Evolutionary conservation across 2,888 invertebrate genomes (phyloP), one percentile per base, ranked within the genome.

Genomic region (Sphaerophoria taeniata): DNA sequence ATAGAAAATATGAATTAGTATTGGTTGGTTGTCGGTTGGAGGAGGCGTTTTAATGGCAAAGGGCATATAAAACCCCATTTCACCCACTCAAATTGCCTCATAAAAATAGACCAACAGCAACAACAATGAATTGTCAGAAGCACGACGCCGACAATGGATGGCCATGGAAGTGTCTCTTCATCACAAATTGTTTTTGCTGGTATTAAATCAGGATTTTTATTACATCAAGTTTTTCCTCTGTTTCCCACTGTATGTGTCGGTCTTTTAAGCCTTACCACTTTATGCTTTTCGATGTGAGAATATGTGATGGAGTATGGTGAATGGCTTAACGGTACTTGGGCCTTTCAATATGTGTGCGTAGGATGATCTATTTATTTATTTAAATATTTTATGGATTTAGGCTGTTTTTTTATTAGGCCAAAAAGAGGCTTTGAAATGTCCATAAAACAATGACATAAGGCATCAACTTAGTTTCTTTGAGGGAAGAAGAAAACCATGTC

Each of bases 341-440:
- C 14, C 24, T 58, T 51, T 16, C 39, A 12, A 49, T 14, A 33
- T 70, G 70, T 24, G 24, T 74, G 74, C 63, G 72, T 78, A 71
- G 72, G 78, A 53, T 14, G 61, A 51, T 34, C 33, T 36, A n/a
- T n/a, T n/a, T n/a, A n/a, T n/a, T n/a, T n/a, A 80, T 72, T 79
- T 47, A 75, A 79, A 79, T 75, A 79, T 79, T 84, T 79, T 84
- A 72, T 84, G 75, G 75, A 79, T 75, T 79, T 76, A 33, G 75
- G 53, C 24, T 24, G 24, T 24, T 24, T 24, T 60, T 84, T 84
- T 79, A 78, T 70, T 72, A 77, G 61, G 69, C 36, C 65, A 14
- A 12, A 24, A 7, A 53, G 31, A 53, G 53, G 67, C 53, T 53
- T n/a, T 67, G 39, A 67, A 67, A 31, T 39, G 67, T 53, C 31